Percentiles rank a stretch among this genome's conserved stretches.
These are phyloP conservation scores for Trinectes maculatus DNA, from an alignment of 2,113 vertebrate species.

Conservation along the genomic window DNA sequence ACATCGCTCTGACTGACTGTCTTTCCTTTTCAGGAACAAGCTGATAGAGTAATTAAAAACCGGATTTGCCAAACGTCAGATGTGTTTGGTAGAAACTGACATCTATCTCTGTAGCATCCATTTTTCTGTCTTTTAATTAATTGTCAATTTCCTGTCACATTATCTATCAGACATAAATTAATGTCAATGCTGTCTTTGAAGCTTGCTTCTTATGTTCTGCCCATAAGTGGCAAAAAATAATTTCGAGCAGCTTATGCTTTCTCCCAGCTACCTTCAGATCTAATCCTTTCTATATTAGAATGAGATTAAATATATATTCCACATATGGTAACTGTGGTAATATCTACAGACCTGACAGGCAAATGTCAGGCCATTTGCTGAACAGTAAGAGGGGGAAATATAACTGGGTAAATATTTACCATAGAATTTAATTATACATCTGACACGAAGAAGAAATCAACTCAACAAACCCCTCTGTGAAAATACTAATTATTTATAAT, in stretches of 20 bases:
- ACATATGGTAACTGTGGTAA: neutral
- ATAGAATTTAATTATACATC: constrained; percentile 19
- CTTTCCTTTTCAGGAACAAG: no score
- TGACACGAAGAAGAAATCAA: constrained; percentile 13
- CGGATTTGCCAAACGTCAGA: no score
- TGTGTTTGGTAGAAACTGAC: no score
- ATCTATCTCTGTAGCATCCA: no score
- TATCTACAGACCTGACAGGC: neutral
- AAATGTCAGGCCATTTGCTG: neutral
- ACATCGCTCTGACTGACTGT: no score
- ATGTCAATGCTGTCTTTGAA: neutral
- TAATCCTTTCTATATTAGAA: neutral
- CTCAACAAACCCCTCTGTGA: constrained; percentile 22
- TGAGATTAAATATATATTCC: neutral
- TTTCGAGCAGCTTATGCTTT: no score
- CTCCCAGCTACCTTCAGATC: no score
- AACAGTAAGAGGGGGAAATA: no score
- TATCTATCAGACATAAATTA: neutral
- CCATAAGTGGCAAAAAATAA: neutral
- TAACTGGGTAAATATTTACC: constrained; percentile 15
- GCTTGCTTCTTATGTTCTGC: neutral
- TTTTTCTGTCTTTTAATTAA: no score
- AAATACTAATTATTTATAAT: constrained; percentile 15
- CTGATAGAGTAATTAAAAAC: no score
- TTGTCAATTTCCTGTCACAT: no score